Evolutionary conservation across 2,797 vertebrate genomes (phyloP).

Genomic region (Chiroxiphia lanceolata): DNA sequence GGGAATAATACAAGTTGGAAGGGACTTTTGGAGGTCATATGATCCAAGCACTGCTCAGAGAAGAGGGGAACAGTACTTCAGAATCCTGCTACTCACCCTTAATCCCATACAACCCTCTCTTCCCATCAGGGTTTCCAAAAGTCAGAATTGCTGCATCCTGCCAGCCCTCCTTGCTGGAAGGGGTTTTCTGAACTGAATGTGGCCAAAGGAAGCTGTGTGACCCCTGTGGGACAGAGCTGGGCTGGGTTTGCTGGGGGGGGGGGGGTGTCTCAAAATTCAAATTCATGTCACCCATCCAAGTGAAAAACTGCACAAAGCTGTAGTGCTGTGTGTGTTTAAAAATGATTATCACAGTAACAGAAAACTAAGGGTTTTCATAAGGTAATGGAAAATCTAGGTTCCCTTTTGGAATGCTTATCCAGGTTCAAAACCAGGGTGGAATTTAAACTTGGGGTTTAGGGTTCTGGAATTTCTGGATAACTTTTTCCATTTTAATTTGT

Average conservation of each 20-base stretch:
- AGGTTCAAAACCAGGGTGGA: conserved; percentile 29
- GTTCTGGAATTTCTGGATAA: conserved; percentile 17
- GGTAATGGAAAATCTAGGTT: background rate
- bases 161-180: background rate
- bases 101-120: background rate
- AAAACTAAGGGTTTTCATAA: background rate
- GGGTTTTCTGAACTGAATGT: background rate
- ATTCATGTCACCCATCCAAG: background rate
- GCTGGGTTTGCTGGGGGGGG: background rate
- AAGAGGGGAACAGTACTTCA: background rate
- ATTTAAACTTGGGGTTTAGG: background rate
- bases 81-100: background rate
- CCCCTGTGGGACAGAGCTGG: background rate
- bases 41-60: background rate
- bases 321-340: background rate
- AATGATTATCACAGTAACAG: background rate
- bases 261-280: background rate
- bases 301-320: background rate
- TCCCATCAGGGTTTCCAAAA: background rate
- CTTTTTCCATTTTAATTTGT: conserved; percentile 43
- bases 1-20: background rate
- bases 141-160: background rate
- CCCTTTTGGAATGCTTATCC: background rate
- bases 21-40: background rate
- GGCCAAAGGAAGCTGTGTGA: background rate